Evolutionary conservation across 2,113 vertebrate genomes (phyloP).

Genomic region (Hippocampus abdominalis): DNA sequence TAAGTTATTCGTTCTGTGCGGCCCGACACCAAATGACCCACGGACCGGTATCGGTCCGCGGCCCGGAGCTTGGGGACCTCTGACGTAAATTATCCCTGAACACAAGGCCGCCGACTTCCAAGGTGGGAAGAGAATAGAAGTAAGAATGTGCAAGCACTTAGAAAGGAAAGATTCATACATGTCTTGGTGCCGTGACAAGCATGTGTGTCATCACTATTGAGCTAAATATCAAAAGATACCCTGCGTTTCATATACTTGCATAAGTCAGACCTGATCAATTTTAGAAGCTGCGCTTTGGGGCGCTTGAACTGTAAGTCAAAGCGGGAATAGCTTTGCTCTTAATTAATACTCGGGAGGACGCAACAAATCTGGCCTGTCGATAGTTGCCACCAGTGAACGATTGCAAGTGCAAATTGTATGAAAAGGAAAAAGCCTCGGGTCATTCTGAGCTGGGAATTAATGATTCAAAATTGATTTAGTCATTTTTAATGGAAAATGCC

Average conservation of each 20-base stretch:
- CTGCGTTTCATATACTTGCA: background rate
- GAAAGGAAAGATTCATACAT: background rate
- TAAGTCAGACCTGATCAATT: constrained; percentile 13
- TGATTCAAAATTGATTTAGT: constrained; percentile 1
- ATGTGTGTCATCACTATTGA: background rate
- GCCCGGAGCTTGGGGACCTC: no score
- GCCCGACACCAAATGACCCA: no score
- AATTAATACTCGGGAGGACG: constrained; percentile 20
- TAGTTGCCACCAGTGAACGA: constrained; percentile 4
- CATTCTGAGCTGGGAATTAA: constrained; percentile 5
- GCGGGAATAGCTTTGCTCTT: background rate
- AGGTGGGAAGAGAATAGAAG: background rate
- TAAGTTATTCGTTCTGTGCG: no score
- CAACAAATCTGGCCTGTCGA: constrained; percentile 4
- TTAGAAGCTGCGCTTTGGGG: background rate
- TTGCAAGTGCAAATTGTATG: background rate
- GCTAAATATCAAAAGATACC: background rate
- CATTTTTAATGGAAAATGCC: background rate
- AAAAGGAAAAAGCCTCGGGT: background rate
- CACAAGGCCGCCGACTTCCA: background rate
- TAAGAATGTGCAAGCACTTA: no score
- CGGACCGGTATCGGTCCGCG: no score
- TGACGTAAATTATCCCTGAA: no score
- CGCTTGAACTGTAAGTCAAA: background rate
- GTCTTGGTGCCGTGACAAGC: background rate